Conservation (phyloP, 2,797 vertebrate genomes). For the Poeciliopsis presidionis region DNA sequence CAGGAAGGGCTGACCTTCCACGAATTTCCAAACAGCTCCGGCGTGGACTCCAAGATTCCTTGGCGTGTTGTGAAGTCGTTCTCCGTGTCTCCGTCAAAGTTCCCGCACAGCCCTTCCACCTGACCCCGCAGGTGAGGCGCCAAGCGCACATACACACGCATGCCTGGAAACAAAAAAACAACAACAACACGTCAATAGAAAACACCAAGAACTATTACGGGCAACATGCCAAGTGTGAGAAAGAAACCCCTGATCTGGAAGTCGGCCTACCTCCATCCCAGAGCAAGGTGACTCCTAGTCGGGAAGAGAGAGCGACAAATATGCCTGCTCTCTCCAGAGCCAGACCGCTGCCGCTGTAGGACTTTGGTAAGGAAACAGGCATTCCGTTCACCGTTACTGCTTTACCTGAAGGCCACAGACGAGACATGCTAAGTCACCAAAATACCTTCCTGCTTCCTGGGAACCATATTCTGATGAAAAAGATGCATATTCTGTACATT, state of each 20-base stretch:
- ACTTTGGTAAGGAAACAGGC: conserved; percentile 83
- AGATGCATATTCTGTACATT: neutral
- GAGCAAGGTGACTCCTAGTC: conserved; percentile 85
- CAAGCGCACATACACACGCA: conserved; percentile 86
- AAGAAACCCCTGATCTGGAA: neutral
- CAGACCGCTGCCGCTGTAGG: conserved; percentile 87
- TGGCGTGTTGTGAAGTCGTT: conserved; percentile 90
- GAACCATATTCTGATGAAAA: neutral
- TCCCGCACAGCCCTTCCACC: conserved; percentile 87
- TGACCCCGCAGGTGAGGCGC: conserved; percentile 80
- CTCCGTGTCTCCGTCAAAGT: conserved; percentile 90
- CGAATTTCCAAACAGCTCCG: conserved; percentile 90
- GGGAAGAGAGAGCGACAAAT: conserved; percentile 86
- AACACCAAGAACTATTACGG: neutral
- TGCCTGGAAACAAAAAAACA: conserved; percentile 74
- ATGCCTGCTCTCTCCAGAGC: conserved; percentile 81
- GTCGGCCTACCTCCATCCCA: conserved; percentile 91
- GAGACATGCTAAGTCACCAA: neutral
- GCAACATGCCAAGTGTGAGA: neutral
- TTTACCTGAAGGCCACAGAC: conserved; percentile 75
- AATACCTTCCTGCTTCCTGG: neutral
- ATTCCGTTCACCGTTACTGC: conserved; percentile 89
- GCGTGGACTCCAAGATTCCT: conserved; percentile 86
- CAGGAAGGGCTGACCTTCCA: conserved; percentile 92
- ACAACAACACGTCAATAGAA: neutral